Percentiles rank a stretch among this genome's conserved stretches.
phyloP scores from a whole-genome alignment of 2,113 vertebrate genomes.

The Eurypyga helias region DNA sequence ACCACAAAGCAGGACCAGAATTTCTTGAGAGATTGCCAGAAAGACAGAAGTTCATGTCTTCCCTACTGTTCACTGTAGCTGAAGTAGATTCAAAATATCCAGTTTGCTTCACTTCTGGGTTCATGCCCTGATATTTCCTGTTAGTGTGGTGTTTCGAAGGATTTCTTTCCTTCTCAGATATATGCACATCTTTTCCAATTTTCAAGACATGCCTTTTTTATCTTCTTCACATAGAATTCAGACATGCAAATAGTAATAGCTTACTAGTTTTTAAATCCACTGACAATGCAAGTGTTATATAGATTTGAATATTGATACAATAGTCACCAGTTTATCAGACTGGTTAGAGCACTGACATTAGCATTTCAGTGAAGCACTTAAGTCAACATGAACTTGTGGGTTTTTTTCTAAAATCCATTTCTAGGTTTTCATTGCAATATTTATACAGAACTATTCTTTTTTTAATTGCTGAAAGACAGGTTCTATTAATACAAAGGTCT shows the following conservation, averaged over 20 bases:
- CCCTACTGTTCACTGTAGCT: neutral
- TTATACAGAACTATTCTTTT: neutral
- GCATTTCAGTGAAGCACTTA: neutral
- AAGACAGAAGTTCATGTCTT: slow-evolving; percentile 11
- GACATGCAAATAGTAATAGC: neutral
- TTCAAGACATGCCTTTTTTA: neutral
- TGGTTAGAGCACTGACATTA: neutral
- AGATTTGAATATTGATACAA: neutral
- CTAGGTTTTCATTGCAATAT: neutral
- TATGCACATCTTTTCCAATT: neutral
- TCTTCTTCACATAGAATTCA: neutral
- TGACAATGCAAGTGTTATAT: neutral
- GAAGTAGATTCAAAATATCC: slow-evolving; percentile 28
- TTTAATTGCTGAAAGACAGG: neutral
- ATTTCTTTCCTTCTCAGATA: neutral
- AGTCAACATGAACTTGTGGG: neutral
- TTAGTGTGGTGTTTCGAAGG: neutral
- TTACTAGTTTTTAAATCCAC: neutral
- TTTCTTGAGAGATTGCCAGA: slow-evolving; percentile 19
- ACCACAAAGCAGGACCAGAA: slow-evolving; percentile 22
- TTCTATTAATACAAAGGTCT: neutral
- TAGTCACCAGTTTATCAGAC: neutral
- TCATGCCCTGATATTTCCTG: slow-evolving; percentile 45
- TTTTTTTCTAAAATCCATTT: neutral
- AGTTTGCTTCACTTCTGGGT: neutral